Evolutionary conservation across 2,797 vertebrate species (phyloP).

Genomic region (Acestrorhynchus altus): DNA sequence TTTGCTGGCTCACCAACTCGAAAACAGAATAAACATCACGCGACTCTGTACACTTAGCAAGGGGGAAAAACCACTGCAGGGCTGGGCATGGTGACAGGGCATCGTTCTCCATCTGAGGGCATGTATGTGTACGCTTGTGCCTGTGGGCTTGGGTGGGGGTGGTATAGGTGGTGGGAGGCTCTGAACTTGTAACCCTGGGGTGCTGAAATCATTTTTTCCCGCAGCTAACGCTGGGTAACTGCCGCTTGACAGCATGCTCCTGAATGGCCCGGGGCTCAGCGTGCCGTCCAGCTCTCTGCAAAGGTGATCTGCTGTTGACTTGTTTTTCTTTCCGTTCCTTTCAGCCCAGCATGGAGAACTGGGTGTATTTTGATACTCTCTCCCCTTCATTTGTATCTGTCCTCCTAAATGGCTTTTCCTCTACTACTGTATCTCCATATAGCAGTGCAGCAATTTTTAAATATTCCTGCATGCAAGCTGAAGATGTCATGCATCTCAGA

Average conservation of each 20-base stretch:
- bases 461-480: slow-evolving; percentile 10
- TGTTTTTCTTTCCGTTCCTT: slow-evolving; percentile 71
- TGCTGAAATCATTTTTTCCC: slow-evolving; percentile 78
- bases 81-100: slow-evolving; percentile 70
- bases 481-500: neutral
- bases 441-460: slow-evolving; percentile 3
- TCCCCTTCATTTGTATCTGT: slow-evolving; percentile 58
- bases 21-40: neutral
- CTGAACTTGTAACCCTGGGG: slow-evolving; percentile 77
- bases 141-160: slow-evolving; percentile 29
- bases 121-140: slow-evolving; percentile 51
- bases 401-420: slow-evolving; percentile 38
- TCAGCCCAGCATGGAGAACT: slow-evolving; percentile 67
- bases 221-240: slow-evolving; percentile 75
- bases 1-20: neutral
- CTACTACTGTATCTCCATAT: slow-evolving; percentile 18
- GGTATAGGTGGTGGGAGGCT: slow-evolving; percentile 67
- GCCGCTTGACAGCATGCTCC: slow-evolving; percentile 66
- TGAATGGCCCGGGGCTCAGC: slow-evolving; percentile 76
- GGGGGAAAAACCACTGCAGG: slow-evolving; percentile 70
- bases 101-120: slow-evolving; percentile 58
- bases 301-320: slow-evolving; percentile 78
- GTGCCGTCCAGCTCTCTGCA: slow-evolving; percentile 75
- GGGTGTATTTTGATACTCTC: slow-evolving; percentile 51
- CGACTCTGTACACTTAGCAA: slow-evolving; percentile 51